Evolutionary conservation across 2,797 vertebrate species (phyloP).

Genomic region (Platyrinchus mystaceus): DNA sequence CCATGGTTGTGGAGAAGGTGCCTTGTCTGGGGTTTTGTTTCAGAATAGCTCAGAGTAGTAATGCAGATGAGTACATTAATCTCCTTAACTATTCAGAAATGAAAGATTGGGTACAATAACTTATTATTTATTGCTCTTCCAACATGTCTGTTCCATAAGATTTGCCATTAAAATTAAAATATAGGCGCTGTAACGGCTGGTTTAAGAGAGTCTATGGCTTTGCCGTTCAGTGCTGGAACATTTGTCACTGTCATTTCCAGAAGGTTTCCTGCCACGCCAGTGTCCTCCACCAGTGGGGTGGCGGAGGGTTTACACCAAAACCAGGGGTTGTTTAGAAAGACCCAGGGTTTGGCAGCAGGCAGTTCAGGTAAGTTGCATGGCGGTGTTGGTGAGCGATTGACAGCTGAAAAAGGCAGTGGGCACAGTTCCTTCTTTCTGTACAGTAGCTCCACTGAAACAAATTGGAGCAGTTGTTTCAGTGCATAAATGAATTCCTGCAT

Average conservation of each 20-base stretch:
- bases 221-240: not conserved
- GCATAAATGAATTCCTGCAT: not conserved
- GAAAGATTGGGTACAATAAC: conserved; percentile 68
- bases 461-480: not conserved
- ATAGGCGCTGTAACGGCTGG: conserved; percentile 37
- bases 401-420: not conserved
- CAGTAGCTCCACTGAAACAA: not conserved
- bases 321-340: not conserved
- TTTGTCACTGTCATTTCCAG: conserved; percentile 50
- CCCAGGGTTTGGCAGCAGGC: not conserved
- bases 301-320: not conserved
- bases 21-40: conserved; percentile 42
- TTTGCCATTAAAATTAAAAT: conserved; percentile 70
- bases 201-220: conserved; percentile 62
- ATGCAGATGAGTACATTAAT: conserved; percentile 72
- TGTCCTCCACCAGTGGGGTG: not conserved
- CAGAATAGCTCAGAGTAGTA: conserved; percentile 50
- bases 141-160: conserved; percentile 55
- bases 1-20: conserved; percentile 11
- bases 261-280: not conserved
- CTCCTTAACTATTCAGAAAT: conserved; percentile 73
- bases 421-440: not conserved
- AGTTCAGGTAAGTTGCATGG: not conserved
- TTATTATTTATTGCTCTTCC: conserved; percentile 71
- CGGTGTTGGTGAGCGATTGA: not conserved